Conservation (phyloP, 2,888 invertebrate species). For the Coremacera marginata region DNA sequence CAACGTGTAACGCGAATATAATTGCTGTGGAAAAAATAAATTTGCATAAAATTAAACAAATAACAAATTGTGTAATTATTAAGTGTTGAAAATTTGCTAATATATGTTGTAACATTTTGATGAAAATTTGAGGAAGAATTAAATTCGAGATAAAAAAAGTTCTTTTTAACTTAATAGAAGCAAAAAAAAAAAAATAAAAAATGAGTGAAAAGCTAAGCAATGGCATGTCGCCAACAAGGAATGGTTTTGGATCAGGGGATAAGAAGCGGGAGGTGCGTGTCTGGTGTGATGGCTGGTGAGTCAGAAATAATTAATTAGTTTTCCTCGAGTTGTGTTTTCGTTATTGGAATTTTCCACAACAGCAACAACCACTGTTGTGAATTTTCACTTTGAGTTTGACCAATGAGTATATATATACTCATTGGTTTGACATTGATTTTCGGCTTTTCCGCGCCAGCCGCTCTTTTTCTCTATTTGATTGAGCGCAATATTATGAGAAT, state of each 20-base stretch:
- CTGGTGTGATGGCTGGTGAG: slow-evolving; percentile 55
- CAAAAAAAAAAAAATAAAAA: slow-evolving; percentile 33
- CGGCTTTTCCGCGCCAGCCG: neutral
- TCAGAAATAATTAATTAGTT: slow-evolving; percentile 33
- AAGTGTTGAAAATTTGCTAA: neutral
- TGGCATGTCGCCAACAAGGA: slow-evolving; percentile 23
- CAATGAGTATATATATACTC: no score
- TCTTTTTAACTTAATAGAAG: neutral
- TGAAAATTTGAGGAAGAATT: slow-evolving; percentile 3
- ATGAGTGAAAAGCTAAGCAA: slow-evolving; percentile 49
- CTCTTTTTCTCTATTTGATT: neutral
- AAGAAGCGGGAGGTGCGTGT: slow-evolving; percentile 49
- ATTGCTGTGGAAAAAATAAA: slow-evolving; percentile 8
- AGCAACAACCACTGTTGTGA: neutral
- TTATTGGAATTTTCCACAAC: slow-evolving; percentile 16
- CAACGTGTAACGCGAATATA: neutral
- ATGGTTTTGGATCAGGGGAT: slow-evolving; percentile 3
- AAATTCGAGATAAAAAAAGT: slow-evolving; percentile 10
- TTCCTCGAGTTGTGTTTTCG: neutral
- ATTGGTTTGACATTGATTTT: slow-evolving; percentile 39
- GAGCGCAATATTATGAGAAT: neutral
- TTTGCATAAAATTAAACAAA: neutral
- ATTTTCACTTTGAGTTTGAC: slow-evolving; percentile 5
- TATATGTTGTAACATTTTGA: neutral
- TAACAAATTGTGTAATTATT: slow-evolving; percentile 24